A percentile compares a stretch with the other conserved stretches of the same genome.
Conservation (phyloP, 2,113 vertebrate genomes). For the Delphinus delphis region DNA sequence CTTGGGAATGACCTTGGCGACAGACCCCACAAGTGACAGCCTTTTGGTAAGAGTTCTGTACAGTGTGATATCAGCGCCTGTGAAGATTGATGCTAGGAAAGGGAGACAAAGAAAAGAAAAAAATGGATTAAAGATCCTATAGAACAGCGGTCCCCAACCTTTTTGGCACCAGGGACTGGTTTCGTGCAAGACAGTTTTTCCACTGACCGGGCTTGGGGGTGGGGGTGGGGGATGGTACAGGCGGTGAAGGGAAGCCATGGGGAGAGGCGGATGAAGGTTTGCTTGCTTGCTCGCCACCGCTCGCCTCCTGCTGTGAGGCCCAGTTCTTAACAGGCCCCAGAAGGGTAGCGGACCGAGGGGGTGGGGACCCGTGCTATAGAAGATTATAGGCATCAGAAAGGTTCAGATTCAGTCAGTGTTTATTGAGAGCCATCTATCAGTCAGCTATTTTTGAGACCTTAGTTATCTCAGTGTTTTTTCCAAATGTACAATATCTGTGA, state of each 20-base stretch:
- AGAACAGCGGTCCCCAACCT: too few relatives aligned
- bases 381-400: background rate
- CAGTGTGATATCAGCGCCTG: background rate
- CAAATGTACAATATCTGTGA: background rate
- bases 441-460: background rate
- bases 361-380: background rate
- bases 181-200: too few relatives aligned
- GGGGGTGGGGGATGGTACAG: too few relatives aligned
- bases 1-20: conserved; percentile 72
- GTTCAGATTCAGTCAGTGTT: background rate
- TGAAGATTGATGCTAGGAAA: background rate
- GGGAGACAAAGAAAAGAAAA: background rate
- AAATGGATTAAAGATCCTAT: background rate
- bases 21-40: background rate
- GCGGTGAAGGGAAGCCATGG: too few relatives aligned
- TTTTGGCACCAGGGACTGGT: too few relatives aligned
- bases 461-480: background rate
- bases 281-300: too few relatives aligned
- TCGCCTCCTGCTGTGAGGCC: too few relatives aligned
- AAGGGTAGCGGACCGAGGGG: too few relatives aligned
- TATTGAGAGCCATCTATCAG: background rate
- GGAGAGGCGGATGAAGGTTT: too few relatives aligned
- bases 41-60: conserved; percentile 66
- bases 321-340: too few relatives aligned
- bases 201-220: too few relatives aligned